Evolutionary conservation across 2,888 invertebrate species (phyloP).

Genomic region (Caenorhabditis sinica): DNA sequence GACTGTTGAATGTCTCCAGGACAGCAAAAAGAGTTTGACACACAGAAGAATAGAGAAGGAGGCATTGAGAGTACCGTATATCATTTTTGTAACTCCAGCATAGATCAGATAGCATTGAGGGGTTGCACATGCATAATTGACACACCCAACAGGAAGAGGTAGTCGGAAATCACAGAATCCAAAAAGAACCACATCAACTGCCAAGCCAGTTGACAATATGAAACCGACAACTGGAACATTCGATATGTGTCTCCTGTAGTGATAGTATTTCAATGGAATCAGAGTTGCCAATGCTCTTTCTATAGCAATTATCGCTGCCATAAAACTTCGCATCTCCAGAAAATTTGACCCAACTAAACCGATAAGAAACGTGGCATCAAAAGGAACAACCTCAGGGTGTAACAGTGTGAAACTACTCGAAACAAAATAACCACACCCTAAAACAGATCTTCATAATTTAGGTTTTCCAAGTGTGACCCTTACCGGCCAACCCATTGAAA

Average conservation of each 20-base stretch:
- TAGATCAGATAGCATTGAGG: slow-evolving; percentile 27
- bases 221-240: slow-evolving; percentile 35
- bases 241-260: slow-evolving; percentile 22
- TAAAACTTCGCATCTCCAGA: slow-evolving; percentile 46
- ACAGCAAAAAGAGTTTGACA: slow-evolving; percentile 14
- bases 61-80: slow-evolving; percentile 25
- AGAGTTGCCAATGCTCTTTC: slow-evolving; percentile 32
- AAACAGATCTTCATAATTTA: background rate
- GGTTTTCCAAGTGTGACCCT: background rate
- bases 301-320: slow-evolving; percentile 44
- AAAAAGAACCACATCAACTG: slow-evolving; percentile 19
- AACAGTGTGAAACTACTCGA: slow-evolving; percentile 30
- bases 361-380: slow-evolving; percentile 32
- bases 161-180: slow-evolving; percentile 37
- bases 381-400: slow-evolving; percentile 17
- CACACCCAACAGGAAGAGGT: background rate
- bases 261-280: slow-evolving; percentile 30
- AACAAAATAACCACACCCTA: slow-evolving; percentile 16
- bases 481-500: slow-evolving; percentile 24
- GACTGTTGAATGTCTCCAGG: background rate
- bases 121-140: slow-evolving; percentile 29
- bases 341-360: slow-evolving; percentile 26
- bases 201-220: slow-evolving; percentile 27
- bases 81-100: background rate
- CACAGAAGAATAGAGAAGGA: slow-evolving; percentile 26